Percentiles rank a stretch among this genome's conserved stretches.
phyloP scores from a whole-genome alignment of 92 coral and sea anemone genomes.

The Heteractis magnifica region DNA sequence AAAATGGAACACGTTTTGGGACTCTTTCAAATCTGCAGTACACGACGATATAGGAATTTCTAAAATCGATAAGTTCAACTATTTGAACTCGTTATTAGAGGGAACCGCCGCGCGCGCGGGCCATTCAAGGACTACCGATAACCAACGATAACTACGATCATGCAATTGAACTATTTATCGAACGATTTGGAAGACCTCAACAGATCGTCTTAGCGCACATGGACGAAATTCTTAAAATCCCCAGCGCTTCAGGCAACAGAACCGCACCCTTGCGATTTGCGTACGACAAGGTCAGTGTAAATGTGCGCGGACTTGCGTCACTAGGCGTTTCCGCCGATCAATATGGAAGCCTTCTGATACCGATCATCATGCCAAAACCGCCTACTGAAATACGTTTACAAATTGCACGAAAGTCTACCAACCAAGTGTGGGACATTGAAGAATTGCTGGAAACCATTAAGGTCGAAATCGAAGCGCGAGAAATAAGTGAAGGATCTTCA shows the following conservation, averaged over 20 bases:
- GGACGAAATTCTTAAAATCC: slow-evolving; percentile 52
- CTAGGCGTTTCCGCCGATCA: slow-evolving; percentile 40
- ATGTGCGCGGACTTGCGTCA: slow-evolving; percentile 42
- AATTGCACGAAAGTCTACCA: slow-evolving; percentile 36
- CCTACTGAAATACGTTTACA: slow-evolving; percentile 45
- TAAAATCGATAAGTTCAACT: slow-evolving; percentile 42
- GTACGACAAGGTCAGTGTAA: slow-evolving; percentile 41
- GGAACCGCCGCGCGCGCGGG: slow-evolving; percentile 31
- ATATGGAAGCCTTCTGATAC: slow-evolving; percentile 50
- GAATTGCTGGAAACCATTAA: slow-evolving; percentile 39
- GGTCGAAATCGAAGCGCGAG: slow-evolving; percentile 46
- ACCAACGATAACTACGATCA: slow-evolving; percentile 26
- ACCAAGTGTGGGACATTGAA: slow-evolving; percentile 45
- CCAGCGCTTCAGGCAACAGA: slow-evolving; percentile 5
- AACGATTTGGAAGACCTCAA: slow-evolving; percentile 47
- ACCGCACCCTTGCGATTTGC: slow-evolving; percentile 34
- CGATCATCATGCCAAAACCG: slow-evolving; percentile 35
- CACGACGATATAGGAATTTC: slow-evolving; percentile 15
- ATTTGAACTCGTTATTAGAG: slow-evolving; percentile 37
- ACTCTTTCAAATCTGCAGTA: slow-evolving; percentile 30
- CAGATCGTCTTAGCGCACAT: slow-evolving; percentile 53
- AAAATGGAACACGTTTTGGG: slow-evolving; percentile 45
- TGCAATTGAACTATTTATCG: slow-evolving; percentile 30
- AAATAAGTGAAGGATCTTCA: slow-evolving; percentile 36
- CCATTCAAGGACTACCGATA: slow-evolving; percentile 39